These are phyloP conservation scores for Zosterops japonicus DNA, from an alignment of 2,113 vertebrate genomes.

Conservation along the genomic window DNA sequence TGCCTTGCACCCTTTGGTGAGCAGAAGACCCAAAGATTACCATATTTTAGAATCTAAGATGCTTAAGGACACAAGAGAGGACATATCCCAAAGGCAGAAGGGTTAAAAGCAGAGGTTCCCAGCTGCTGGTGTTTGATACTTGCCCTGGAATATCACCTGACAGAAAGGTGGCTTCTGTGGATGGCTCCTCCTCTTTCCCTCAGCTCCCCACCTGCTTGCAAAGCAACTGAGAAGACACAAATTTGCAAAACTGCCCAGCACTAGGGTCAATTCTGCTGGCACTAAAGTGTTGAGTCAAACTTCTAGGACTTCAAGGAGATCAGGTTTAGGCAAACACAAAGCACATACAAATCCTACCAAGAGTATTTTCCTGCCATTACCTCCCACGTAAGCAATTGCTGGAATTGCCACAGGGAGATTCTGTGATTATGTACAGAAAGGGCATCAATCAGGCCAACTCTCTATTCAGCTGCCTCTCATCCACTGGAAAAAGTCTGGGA, in stretches of 20 bases:
- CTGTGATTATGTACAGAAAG: constrained; percentile 61
- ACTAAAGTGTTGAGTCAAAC: not conserved
- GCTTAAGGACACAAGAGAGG: not conserved
- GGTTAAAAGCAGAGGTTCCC: not conserved
- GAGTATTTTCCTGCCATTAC: constrained; percentile 65
- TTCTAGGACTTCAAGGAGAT: constrained; percentile 61
- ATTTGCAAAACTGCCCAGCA: not conserved
- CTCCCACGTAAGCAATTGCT: constrained; percentile 66
- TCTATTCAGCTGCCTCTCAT: constrained; percentile 56
- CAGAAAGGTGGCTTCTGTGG: not conserved
- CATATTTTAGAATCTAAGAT: not conserved
- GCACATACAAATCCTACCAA: constrained; percentile 56
- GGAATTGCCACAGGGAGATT: constrained; percentile 64
- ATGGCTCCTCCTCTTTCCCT: not conserved
- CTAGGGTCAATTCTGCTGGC: not conserved
- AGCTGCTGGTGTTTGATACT: not conserved
- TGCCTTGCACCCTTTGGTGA: not conserved
- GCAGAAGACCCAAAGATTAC: not conserved
- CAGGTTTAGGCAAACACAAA: constrained; percentile 66
- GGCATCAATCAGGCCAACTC: constrained; percentile 62
- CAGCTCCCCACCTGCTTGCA: not conserved
- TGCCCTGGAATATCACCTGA: not conserved
- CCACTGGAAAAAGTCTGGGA: constrained; percentile 58
- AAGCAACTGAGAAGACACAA: not conserved
- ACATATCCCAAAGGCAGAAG: not conserved